Conservation (phyloP, 1,140 invertebrate genomes). For the Cydia splendana region DNA sequence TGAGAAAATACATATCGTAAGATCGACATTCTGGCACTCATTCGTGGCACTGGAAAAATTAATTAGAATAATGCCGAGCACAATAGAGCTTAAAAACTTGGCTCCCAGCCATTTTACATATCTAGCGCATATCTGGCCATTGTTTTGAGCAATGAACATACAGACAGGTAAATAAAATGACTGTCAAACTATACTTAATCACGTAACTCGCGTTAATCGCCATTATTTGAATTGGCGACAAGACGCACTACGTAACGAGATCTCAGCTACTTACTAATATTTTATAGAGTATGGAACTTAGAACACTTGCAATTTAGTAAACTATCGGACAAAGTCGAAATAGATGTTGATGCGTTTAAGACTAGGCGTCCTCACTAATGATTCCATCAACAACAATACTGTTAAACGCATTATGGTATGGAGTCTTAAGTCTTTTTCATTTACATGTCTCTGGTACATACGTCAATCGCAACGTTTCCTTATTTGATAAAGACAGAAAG, state of each 20-base stretch:
- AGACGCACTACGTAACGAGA: too few species aligned
- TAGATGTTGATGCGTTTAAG: too few species aligned
- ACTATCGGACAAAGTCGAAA: too few species aligned
- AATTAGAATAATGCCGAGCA: conserved; percentile 7
- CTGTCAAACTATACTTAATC: background rate
- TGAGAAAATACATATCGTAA: background rate
- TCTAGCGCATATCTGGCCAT: conserved; percentile 22
- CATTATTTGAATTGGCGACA: too few species aligned
- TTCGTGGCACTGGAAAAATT: background rate
- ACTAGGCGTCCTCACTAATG: too few species aligned
- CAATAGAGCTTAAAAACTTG: conserved; percentile 13
- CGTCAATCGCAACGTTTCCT: conserved; percentile 2
- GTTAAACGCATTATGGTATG: background rate
- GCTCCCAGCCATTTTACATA: conserved; percentile 14
- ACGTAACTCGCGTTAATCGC: too few species aligned
- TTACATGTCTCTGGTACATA: background rate
- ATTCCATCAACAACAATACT: too few species aligned
- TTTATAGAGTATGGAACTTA: too few species aligned
- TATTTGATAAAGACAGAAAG: conserved; percentile 15
- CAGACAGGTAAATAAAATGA: background rate
- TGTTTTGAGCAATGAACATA: conserved; percentile 20
- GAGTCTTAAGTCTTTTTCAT: background rate
- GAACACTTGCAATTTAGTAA: too few species aligned
- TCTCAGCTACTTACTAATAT: too few species aligned
- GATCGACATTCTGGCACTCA: conserved; percentile 13